Percentiles rank a stretch among this genome's conserved stretches.
Evolutionary conservation across 1,140 invertebrate species (phyloP).

Genomic region (Drosophila gunungcola): DNA sequence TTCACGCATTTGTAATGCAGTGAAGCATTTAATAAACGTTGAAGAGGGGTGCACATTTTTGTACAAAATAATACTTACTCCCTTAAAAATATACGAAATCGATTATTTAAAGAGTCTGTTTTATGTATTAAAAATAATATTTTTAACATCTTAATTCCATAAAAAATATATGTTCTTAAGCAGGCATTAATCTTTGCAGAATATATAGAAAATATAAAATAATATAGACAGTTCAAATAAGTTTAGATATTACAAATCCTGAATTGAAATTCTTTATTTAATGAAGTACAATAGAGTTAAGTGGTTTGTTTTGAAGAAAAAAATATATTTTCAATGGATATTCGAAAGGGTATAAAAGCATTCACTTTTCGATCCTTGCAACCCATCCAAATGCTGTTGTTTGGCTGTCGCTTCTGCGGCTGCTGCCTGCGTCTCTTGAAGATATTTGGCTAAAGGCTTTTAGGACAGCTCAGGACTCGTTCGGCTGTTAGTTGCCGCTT

Average conservation of each 20-base stretch:
- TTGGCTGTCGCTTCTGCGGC: conserved; percentile 26
- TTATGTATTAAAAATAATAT: no score
- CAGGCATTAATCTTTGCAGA: no score
- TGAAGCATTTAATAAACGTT: conserved; percentile 5
- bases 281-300: background rate
- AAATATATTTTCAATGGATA: conserved; percentile 4
- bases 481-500: conserved; percentile 74
- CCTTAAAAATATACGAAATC: no score
- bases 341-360: conserved; percentile 20
- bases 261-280: background rate
- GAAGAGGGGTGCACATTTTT: background rate
- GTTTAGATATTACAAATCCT: background rate
- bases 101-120: no score
- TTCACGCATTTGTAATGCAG: conserved; percentile 11
- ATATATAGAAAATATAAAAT: no score
- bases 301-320: conserved; percentile 3
- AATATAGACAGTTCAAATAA: no score
- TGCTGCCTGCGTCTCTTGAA: conserved; percentile 62
- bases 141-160: no score
- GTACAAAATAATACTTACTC: no score
- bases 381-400: conserved; percentile 19
- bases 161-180: no score
- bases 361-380: conserved; percentile 5
- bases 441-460: conserved; percentile 82
- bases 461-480: conserved; percentile 66